Percentiles rank a stretch among this genome's conserved stretches.
Conservation (phyloP, 2,113 vertebrate species). For the Crotalus tigris region DNA sequence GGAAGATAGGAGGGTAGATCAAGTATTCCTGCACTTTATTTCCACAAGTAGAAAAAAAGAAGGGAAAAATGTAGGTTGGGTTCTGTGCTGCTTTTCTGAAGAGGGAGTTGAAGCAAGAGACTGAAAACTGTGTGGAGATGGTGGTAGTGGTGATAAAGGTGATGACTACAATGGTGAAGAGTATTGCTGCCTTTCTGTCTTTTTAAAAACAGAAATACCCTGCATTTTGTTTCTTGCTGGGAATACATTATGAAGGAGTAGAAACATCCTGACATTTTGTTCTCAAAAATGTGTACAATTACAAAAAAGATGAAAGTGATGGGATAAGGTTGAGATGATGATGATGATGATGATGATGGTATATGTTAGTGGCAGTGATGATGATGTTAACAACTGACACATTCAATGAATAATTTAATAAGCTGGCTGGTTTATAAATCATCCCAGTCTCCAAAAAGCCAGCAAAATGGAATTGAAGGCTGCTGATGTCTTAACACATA, state of each 20-base stretch:
- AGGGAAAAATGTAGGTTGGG: background rate
- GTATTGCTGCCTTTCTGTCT: background rate
- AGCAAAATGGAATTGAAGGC: background rate
- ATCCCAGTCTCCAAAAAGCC: background rate
- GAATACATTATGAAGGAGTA: background rate
- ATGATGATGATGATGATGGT: background rate
- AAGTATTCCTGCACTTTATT: background rate
- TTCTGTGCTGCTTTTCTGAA: background rate
- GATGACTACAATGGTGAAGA: background rate
- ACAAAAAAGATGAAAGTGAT: background rate
- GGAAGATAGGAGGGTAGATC: background rate
- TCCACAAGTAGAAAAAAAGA: background rate
- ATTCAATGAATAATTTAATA: background rate
- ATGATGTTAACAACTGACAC: background rate
- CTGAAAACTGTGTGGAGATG: background rate
- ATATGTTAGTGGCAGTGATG: background rate
- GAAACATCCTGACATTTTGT: background rate
- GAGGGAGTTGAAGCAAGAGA: background rate
- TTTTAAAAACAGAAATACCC: background rate
- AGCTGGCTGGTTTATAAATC: background rate
- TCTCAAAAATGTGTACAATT: background rate
- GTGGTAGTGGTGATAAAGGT: background rate
- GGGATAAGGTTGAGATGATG: background rate
- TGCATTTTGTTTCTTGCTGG: background rate
- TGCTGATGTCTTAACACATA: background rate